A percentile compares a stretch with the other conserved stretches of the same genome.
Conservation (phyloP, 2,888 invertebrate species). For the Hirtodrosophila alboralis region DNA sequence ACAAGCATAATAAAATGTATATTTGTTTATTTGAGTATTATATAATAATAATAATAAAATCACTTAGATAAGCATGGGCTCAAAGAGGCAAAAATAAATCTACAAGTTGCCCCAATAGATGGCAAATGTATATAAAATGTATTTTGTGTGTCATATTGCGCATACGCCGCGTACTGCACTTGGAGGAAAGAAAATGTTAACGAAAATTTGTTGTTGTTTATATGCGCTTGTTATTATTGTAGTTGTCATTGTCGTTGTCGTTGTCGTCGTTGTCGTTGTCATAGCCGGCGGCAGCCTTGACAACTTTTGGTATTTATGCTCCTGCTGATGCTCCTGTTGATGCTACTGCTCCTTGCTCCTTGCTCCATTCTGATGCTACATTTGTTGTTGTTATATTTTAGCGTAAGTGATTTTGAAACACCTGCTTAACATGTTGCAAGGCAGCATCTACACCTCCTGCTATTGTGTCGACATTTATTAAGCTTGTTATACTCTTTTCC, state of each 20-base stretch:
- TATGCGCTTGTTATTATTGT: constrained; percentile 40
- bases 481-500: too few species aligned
- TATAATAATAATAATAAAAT: constrained; percentile 2
- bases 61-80: constrained; percentile 1
- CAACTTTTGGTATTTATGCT: constrained; percentile 45
- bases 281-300: constrained; percentile 30
- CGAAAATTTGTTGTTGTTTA: constrained; percentile 60
- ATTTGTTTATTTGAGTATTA: constrained; percentile 15
- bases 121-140: not conserved
- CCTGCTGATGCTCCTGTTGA: constrained; percentile 6
- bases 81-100: constrained; percentile 15
- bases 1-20: constrained; percentile 1
- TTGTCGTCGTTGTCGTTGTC: constrained; percentile 17
- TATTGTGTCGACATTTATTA: constrained; percentile 77
- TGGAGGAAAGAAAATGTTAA: constrained; percentile 24
- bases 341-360: constrained; percentile 11
- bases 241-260: constrained; percentile 14
- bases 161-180: constrained; percentile 52
- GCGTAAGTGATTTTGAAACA: constrained; percentile 78
- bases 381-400: constrained; percentile 51
- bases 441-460: constrained; percentile 25
- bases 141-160: constrained; percentile 42
- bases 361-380: not conserved
- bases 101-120: constrained; percentile 1
- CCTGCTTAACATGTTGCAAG: constrained; percentile 76